These are phyloP conservation scores for Physeter macrocephalus DNA, from an alignment of 2,113 vertebrate species.

Conservation along the genomic window DNA sequence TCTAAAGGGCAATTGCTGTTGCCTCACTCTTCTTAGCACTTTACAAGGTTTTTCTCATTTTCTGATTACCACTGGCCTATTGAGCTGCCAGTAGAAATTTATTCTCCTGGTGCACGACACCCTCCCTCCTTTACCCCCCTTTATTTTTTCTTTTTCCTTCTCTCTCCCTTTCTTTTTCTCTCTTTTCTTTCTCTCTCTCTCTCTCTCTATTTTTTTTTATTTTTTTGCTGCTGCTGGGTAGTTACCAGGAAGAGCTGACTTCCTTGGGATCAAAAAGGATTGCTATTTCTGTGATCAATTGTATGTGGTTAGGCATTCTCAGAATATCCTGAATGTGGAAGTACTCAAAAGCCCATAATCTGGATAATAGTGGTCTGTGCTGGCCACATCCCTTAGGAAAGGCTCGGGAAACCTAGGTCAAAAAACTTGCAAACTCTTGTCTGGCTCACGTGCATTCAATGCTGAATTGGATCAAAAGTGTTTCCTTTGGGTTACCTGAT, in stretches of 20 bases:
- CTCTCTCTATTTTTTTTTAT: accelerated
- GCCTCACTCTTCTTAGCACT: conserved; percentile 12
- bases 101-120: neutral
- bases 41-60: conserved; percentile 59
- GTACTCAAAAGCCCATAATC: conserved; percentile 70
- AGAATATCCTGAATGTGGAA: conserved; percentile 68
- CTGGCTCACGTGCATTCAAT: conserved; percentile 64
- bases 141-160: neutral
- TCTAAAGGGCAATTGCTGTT: conserved; percentile 45
- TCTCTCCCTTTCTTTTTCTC: neutral
- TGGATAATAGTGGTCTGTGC: conserved; percentile 72
- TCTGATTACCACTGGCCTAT: conserved; percentile 54
- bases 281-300: conserved; percentile 64
- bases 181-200: neutral
- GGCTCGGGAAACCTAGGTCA: conserved; percentile 64
- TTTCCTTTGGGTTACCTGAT: conserved; percentile 76
- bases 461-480: conserved; percentile 34
- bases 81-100: conserved; percentile 58
- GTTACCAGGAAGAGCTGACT: conserved; percentile 65
- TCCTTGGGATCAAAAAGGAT: conserved; percentile 65
- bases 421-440: conserved; percentile 65
- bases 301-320: conserved; percentile 68
- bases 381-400: conserved; percentile 72
- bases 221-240: neutral
- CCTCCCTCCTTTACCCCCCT: no score